Base-by-base conservation (phyloP, 2,888 invertebrate species). In the Hypolimnas misippus region DNA sequence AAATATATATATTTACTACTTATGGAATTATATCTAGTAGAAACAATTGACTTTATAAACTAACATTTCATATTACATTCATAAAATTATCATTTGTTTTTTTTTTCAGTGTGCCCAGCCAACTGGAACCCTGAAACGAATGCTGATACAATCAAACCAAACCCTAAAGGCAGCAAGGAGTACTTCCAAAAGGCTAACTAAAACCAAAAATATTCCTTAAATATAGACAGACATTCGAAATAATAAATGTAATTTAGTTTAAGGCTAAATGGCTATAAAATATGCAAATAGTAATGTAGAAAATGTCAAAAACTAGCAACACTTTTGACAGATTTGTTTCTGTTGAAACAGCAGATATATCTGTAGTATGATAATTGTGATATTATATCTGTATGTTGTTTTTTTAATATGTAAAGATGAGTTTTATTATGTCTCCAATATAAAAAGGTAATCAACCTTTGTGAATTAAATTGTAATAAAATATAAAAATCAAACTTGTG, bases 61-160 rank as follows among this genome's bases (percentile, higher is more conserved):
- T n/a, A n/a, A n/a, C n/a, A n/a, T n/a, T n/a, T n/a, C n/a, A n/a
- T n/a, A n/a, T n/a, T n/a, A n/a, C n/a, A n/a, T n/a, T n/a, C n/a
- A n/a, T n/a, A n/a, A n/a, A n/a, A n/a, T n/a, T n/a, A n/a, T n/a
- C n/a, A 12, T 35, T 12, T 35, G 14, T 33, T 65, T 60, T 56
- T 65, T 68, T 61, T 81, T 76, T 3, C 86, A 96, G 98, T 98
- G 19, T 99, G 98, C 77, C 98, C 98, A 3, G 98, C 98, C 3
- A 97, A 98, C 79, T 99, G 98, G 98, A 95, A 96, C 74, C 97
- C 97, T 1, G 95, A 97, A 0, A 93, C 93, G 2, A 95, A 95
- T 63, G 93, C 95, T 0, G 95, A 95, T 70, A 98, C 98, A 0
- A 99, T 99, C 76, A 98, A 98, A 82, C 98, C 98, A 0, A 95